phyloP scores from a whole-genome alignment of 2,113 vertebrate species.

The Anser brachyrhynchus region DNA sequence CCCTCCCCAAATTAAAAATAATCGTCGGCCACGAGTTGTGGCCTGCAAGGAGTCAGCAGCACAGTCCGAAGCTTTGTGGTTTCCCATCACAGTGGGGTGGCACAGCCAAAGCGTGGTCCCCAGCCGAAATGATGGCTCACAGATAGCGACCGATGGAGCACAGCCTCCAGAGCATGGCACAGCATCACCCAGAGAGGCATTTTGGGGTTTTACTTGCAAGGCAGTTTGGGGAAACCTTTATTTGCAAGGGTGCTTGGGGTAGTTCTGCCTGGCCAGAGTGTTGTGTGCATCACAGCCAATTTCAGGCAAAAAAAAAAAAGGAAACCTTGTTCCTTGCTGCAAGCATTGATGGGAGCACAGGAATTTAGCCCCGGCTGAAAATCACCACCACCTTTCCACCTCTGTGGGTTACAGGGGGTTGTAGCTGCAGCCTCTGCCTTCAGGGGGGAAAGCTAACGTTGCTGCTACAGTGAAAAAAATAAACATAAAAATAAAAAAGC shows the following conservation, averaged over 20 bases:
- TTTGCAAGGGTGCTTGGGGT: not conserved
- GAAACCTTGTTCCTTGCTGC: not conserved
- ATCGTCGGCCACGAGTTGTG: not conserved
- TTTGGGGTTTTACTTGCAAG: not conserved
- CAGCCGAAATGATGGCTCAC: not conserved
- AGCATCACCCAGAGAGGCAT: not conserved
- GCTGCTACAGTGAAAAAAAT: rapidly evolving
- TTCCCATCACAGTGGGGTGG: not conserved
- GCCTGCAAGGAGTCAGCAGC: rapidly evolving
- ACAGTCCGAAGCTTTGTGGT: rapidly evolving
- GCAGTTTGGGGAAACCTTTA: not conserved
- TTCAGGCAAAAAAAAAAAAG: rapidly evolving
- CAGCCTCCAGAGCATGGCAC: not conserved
- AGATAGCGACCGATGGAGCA: not conserved
- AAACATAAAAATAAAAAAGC: not conserved
- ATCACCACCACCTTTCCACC: not conserved
- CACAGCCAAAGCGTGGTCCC: not conserved
- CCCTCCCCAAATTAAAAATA: not conserved
- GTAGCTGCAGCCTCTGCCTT: not conserved
- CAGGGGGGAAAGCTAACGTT: not conserved
- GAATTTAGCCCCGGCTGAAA: not conserved
- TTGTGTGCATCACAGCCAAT: not conserved
- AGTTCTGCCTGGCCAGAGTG: rapidly evolving
- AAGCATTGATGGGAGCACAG: rapidly evolving
- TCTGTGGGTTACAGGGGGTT: not conserved